Evolutionary conservation across 2,888 invertebrate genomes (phyloP).

Genomic region (Galeopsomyia nigrocyanea): DNA sequence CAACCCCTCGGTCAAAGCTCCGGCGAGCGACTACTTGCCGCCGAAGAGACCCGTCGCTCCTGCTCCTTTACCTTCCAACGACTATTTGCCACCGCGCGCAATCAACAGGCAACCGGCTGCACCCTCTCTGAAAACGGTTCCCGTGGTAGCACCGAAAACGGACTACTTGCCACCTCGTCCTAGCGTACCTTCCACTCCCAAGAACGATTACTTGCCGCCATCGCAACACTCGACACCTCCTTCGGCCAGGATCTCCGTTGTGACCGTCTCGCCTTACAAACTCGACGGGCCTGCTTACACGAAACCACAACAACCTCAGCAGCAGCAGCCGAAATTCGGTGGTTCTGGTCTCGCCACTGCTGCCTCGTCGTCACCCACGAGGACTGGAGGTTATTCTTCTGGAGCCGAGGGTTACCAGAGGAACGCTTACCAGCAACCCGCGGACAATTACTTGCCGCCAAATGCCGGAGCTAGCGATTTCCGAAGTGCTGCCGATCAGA

Average conservation of each 20-base stretch:
- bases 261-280: constrained; percentile 25
- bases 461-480: background rate
- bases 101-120: constrained; percentile 2
- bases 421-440: constrained; percentile 1
- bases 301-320: background rate
- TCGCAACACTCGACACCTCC: constrained; percentile 7
- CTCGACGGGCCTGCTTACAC: constrained; percentile 22
- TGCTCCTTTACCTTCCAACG: background rate
- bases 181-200: background rate
- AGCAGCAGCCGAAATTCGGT: constrained; percentile 13
- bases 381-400: background rate
- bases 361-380: background rate
- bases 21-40: constrained; percentile 2
- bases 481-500: constrained; percentile 8
- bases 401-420: background rate
- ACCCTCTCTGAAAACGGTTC: background rate
- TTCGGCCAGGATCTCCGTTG: constrained; percentile 13
- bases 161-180: constrained; percentile 22
- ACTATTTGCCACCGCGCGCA: background rate
- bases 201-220: constrained; percentile 30
- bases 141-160: background rate
- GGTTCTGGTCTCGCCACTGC: background rate
- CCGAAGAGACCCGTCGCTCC: background rate
- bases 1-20: background rate
- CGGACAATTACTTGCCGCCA: constrained; percentile 38